Base-by-base conservation (phyloP, 2,888 invertebrate genomes). In the Dryobota labecula region DNA sequence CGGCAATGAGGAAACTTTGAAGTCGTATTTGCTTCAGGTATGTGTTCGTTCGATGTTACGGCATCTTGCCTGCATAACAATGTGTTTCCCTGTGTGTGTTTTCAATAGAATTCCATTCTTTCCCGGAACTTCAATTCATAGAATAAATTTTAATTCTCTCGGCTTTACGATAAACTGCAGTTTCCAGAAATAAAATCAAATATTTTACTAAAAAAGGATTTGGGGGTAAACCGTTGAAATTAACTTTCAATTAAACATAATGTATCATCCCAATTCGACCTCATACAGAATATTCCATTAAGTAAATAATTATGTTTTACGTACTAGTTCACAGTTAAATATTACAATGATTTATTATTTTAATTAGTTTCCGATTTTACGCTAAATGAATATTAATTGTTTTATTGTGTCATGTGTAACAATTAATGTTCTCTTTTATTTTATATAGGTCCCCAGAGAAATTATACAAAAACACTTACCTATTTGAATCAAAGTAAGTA, bases 1-100 rank as follows among this genome's bases (percentile, higher is more conserved):
- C 70, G 65, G 49, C 60, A 54, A 81, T 81, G 67, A 72, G 70
- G 67, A 66, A 85, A 81, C 60, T 84, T 81, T 69, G 49, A 82
- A 84, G 49, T 80, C 71, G 72, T 68, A 27, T 80, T 72, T 76
- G 63, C 68, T 67, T 53, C 64, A 70, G 45, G 47, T 65, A 70
- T 82, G 63, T 83, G 69, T 64, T 76, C 67, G 66, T 43, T 62
- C 54, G 49, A 70, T 56, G 66, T 73, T 60, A 61, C 78, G 41
- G 51, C 41, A 67, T 71, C 81, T 72, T 65, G 54, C 57, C 60
- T 76, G 81, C 67, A 81, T 82, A 72, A 58, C 65, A 70, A 70
- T 84, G 76, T 56, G 51, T 58, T 51, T 72, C 36, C 56, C 27
- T 62, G 69, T 70, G 62, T 71, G 67, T 66, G 60, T 65, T 83